Base-by-base conservation (phyloP, 2,113 vertebrate genomes). In the Salminus brasiliensis region DNA sequence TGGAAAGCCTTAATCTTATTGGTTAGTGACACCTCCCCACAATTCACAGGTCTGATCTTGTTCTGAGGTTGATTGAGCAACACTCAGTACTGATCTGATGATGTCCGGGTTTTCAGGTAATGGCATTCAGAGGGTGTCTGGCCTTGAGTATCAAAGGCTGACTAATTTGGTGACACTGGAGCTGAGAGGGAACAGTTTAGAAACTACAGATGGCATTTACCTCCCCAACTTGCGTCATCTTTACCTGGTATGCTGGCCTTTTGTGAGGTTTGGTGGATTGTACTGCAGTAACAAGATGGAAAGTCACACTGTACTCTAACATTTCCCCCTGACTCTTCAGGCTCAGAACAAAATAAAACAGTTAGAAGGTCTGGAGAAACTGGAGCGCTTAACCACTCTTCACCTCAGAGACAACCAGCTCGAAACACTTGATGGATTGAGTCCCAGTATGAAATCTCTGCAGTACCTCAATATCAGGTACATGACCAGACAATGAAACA, bases 381-480 rank as follows among this genome's bases (percentile, higher is more conserved):
- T 98, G 0, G 90, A 86, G 55, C 81, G 87, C 53, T 93, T 99
- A 72, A 93, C 90, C 21, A 94, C 86, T 6, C 90, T 99, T 83
- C 96, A 99, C 77, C 93, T 99, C 52, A 92, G 96, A 85, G 94
- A 96, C 87, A 99, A 99, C 89, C 91, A 92, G 76, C 88, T 99
- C 0, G 88, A 93, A 68, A 88, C 74, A 45, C 84, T 99, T 82
- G 87, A 92, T 12, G 97, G 97, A 74, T 95, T 99, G 81, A 93
- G 85, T 16, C 47, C 82, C 3, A 91, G 83, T 53, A 93, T 98
- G 97, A 95, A 91, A 73, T 91, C 91, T 60, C 90, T 99, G 55
- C 94, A 95, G 77, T 98, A 98, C 88, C 91, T 99, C 65, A 98
- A 98, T 70, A 71, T 92, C 82, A 92, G 92, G 77, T 79, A 79